These are phyloP conservation scores for Anastrepha obliqua DNA, from an alignment of 1,140 invertebrate genomes.

Conservation along the genomic window DNA sequence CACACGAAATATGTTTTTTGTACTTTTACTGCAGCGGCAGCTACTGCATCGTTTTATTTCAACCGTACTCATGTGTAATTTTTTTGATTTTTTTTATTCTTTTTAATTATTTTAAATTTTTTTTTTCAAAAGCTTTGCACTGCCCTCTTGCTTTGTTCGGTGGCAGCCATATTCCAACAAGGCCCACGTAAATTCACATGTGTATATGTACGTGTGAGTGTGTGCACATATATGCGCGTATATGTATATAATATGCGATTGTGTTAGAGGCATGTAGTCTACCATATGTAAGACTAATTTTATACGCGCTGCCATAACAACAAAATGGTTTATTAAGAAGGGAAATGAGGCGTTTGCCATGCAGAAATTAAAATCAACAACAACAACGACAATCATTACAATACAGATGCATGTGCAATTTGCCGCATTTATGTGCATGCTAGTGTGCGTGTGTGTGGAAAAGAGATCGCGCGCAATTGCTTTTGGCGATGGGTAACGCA, in stretches of 20 bases:
- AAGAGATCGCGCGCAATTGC: conserved; percentile 27
- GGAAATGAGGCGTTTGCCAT: conserved; percentile 61
- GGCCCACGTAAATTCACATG: background rate
- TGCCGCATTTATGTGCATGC: background rate
- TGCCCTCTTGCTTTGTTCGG: background rate
- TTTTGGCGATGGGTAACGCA: background rate
- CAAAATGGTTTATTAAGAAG: conserved; percentile 68
- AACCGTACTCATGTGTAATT: background rate
- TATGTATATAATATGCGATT: background rate
- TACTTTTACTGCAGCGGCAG: background rate
- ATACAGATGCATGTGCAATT: conserved; percentile 37
- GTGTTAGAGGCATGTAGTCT: conserved; percentile 9
- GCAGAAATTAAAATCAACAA: conserved; percentile 29
- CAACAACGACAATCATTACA: conserved; percentile 27
- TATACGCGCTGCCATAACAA: conserved; percentile 57
- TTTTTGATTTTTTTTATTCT: background rate
- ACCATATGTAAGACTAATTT: conserved; percentile 51
- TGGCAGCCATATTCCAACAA: conserved; percentile 40
- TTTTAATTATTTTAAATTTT: conserved; percentile 2
- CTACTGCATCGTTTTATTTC: no score
- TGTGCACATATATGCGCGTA: background rate
- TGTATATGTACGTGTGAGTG: background rate
- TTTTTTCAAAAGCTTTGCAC: conserved; percentile 19
- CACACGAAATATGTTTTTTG: conserved; percentile 32
- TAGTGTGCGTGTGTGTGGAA: background rate